A percentile compares a stretch with the other conserved stretches of the same genome.
These are phyloP conservation scores for Vesta saturnalis DNA, from an alignment of 2,888 invertebrate species.

Conservation along the genomic window DNA sequence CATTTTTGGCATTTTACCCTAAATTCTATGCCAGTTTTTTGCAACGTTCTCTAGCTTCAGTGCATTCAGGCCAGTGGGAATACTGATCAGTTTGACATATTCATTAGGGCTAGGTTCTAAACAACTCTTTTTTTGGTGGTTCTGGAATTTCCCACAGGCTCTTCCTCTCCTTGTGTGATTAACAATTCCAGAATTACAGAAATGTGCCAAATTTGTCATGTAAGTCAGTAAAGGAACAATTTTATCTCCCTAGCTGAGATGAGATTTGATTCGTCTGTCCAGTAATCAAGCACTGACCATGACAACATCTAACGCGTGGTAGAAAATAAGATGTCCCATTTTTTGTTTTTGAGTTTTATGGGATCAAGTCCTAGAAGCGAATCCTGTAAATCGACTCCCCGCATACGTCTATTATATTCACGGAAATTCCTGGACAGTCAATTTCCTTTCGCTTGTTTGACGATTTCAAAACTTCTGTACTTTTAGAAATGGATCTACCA, in stretches of 20 bases:
- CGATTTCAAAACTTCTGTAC: conserved; percentile 29
- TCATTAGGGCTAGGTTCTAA: no score
- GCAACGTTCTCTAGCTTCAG: no score
- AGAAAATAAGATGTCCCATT: conserved; percentile 42
- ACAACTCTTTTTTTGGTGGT: no score
- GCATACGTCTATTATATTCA: conserved; percentile 37
- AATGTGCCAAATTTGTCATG: no score
- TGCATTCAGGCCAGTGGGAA: no score
- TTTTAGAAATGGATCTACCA: conserved; percentile 29
- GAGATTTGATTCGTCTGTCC: conserved; percentile 28
- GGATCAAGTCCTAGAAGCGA: conserved; percentile 37
- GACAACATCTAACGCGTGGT: conserved; percentile 40
- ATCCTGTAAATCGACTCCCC: conserved; percentile 38
- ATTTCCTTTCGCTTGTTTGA: conserved; percentile 19
- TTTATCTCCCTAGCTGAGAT: conserved; percentile 15
- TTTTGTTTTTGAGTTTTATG: conserved; percentile 39
- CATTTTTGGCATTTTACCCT: no score
- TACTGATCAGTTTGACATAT: no score
- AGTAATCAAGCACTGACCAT: conserved; percentile 33
- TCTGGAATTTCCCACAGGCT: no score
- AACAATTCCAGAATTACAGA: no score
- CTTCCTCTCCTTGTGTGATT: no score
- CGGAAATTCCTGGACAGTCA: conserved; percentile 26
- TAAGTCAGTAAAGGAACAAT: conserved; percentile 19
- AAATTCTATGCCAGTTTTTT: no score